A percentile compares a stretch with the other conserved stretches of the same genome.
Conservation (phyloP, 2,797 vertebrate species). For the Poecilia velifera region DNA sequence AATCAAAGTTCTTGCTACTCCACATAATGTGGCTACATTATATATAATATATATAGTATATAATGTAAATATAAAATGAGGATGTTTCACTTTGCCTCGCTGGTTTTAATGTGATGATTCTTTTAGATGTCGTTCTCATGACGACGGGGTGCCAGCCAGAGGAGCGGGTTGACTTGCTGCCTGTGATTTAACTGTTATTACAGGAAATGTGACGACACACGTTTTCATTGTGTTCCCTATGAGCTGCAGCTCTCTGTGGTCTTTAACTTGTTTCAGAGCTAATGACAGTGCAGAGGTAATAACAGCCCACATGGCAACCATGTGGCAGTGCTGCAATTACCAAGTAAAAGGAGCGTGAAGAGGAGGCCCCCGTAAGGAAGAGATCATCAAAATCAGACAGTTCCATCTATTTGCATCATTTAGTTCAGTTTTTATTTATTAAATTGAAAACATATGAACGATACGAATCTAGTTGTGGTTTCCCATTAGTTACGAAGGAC, state of each 20-base stretch:
- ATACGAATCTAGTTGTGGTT: constrained; percentile 5
- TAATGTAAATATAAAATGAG: background rate
- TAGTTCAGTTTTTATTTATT: background rate
- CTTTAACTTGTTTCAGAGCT: constrained; percentile 64
- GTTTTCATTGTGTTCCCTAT: constrained; percentile 66
- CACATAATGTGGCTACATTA: background rate
- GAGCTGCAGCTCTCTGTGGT: constrained; percentile 61
- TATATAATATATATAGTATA: background rate
- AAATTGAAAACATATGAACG: background rate
- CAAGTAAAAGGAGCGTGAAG: constrained; percentile 56
- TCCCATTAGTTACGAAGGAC: constrained; percentile 1
- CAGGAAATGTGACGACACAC: constrained; percentile 66
- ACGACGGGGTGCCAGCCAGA: constrained; percentile 19
- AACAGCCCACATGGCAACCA: constrained; percentile 70
- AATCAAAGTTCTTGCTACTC: background rate
- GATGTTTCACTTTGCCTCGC: background rate
- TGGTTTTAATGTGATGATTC: background rate
- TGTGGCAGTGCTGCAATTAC: constrained; percentile 72
- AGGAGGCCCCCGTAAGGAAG: constrained; percentile 50
- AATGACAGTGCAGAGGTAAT: constrained; percentile 80
- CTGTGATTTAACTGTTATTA: constrained; percentile 62
- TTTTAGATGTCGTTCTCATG: background rate
- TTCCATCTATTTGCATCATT: constrained; percentile 37
- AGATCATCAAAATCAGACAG: constrained; percentile 28
- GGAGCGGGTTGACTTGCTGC: constrained; percentile 23